Percentiles rank a stretch among this genome's conserved stretches.
Conservation (phyloP, 2,113 vertebrate genomes). For the Xenopus tropicalis region DNA sequence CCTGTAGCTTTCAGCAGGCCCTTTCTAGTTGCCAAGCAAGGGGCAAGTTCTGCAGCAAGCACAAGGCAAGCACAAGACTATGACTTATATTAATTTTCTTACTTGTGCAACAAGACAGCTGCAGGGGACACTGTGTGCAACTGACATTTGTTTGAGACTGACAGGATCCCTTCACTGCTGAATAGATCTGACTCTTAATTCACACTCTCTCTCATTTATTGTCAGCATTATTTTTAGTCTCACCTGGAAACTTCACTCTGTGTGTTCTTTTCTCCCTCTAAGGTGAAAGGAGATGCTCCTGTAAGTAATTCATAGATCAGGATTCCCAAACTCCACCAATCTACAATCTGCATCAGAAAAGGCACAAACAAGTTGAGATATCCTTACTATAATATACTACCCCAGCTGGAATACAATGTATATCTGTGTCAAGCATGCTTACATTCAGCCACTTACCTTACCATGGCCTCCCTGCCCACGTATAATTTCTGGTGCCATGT, state of each 20-base stretch:
- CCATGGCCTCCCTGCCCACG: slow-evolving; percentile 82
- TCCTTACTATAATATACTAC: neutral
- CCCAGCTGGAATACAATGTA: neutral
- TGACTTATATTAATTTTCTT: no score
- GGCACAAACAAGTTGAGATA: neutral
- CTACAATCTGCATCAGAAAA: slow-evolving; percentile 68
- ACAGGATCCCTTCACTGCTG: no score
- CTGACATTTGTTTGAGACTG: no score
- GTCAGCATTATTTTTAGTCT: slow-evolving; percentile 44
- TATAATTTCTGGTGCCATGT: slow-evolving; percentile 92
- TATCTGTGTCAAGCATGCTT: neutral
- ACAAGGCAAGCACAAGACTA: no score
- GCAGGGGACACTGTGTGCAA: no score
- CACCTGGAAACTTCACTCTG: slow-evolving; percentile 89
- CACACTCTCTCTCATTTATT: no score
- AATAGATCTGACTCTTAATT: no score
- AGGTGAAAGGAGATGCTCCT: slow-evolving; percentile 83
- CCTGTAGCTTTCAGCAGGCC: no score
- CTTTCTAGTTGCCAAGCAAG: no score
- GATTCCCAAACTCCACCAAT: slow-evolving; percentile 92
- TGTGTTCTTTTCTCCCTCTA: slow-evolving; percentile 87
- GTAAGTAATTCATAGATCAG: slow-evolving; percentile 87
- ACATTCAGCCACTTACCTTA: slow-evolving; percentile 66
- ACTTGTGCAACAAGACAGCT: no score
- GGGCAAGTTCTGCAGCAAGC: no score